Percentiles rank a stretch among this genome's conserved stretches.
These are phyloP conservation scores for Drosophila seguyi DNA, from an alignment of 1,140 invertebrate species.

Conservation along the genomic window DNA sequence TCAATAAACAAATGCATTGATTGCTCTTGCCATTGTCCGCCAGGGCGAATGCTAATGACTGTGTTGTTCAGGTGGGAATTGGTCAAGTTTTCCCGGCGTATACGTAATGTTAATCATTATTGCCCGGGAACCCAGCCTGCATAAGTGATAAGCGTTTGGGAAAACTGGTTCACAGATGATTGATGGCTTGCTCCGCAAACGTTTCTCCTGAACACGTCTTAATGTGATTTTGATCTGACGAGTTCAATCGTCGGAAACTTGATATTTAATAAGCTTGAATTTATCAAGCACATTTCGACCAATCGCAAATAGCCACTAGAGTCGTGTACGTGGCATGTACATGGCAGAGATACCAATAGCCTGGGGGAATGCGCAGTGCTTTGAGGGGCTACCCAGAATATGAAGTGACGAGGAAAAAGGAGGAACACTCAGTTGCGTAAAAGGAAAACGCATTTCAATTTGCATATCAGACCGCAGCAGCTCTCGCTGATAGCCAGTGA, in stretches of 20 bases:
- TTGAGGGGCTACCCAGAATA: too few relatives aligned
- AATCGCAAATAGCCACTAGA: constrained; percentile 1
- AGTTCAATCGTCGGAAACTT: background rate
- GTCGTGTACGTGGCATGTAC: constrained; percentile 13
- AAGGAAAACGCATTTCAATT: constrained; percentile 72
- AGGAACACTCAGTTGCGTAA: background rate
- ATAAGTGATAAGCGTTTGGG: constrained; percentile 25
- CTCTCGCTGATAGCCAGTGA: constrained; percentile 40
- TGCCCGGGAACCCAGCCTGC: constrained; percentile 6
- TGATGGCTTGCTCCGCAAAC: constrained; percentile 10
- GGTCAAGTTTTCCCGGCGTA: constrained; percentile 18
- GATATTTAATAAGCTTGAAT: background rate
- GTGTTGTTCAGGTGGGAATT: constrained; percentile 49
- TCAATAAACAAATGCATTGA: constrained; percentile 61
- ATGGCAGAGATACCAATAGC: constrained; percentile 4
- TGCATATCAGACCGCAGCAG: constrained; percentile 60
- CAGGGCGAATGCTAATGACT: constrained; percentile 48
- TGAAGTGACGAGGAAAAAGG: background rate
- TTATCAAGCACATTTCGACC: background rate
- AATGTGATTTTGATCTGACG: constrained; percentile 5
- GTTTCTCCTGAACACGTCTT: background rate
- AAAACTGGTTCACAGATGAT: constrained; percentile 17
- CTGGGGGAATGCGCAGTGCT: background rate
- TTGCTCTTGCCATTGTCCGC: constrained; percentile 40
- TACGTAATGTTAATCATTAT: constrained; percentile 50